Evolutionary conservation across 2,888 invertebrate species (phyloP).

Genomic region (Agelastica alni): DNA sequence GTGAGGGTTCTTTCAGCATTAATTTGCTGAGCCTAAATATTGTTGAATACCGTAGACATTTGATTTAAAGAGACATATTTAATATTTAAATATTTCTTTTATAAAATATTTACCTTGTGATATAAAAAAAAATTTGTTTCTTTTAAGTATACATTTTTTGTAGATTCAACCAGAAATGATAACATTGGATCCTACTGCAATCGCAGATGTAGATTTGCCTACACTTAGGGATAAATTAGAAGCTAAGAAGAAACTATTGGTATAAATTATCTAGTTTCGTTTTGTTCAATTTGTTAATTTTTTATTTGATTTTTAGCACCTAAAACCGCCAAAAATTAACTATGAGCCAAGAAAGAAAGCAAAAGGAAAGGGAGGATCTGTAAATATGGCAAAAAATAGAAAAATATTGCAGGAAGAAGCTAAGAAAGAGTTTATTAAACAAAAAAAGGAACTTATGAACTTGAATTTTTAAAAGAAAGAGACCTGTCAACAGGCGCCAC

Average conservation of each 20-base stretch:
- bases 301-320: conserved; percentile 61
- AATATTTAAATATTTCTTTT: too few relatives aligned
- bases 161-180: conserved; percentile 92
- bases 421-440: conserved; percentile 64
- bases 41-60: too few relatives aligned
- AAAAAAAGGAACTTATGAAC: conserved; percentile 57
- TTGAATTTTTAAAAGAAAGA: too few relatives aligned
- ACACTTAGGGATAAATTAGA: conserved; percentile 78
- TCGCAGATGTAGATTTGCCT: conserved; percentile 83
- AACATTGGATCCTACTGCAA: conserved; percentile 79
- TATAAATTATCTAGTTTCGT: conserved; percentile 45
- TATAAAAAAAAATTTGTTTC: conserved; percentile 3
- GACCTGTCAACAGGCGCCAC: too few relatives aligned
- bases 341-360: conserved; percentile 75
- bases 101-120: too few relatives aligned
- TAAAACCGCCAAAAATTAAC: conserved; percentile 79
- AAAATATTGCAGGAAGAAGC: conserved; percentile 74
- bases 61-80: too few relatives aligned
- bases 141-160: conserved; percentile 33
- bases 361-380: conserved; percentile 77
- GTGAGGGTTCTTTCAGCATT: too few relatives aligned
- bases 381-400: conserved; percentile 72
- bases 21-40: too few relatives aligned
- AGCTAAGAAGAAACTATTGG: conserved; percentile 72
- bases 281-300: conserved; percentile 47